Evolutionary conservation across 2,797 vertebrate genomes (phyloP).

Genomic region (Glossophaga mutica): DNA sequence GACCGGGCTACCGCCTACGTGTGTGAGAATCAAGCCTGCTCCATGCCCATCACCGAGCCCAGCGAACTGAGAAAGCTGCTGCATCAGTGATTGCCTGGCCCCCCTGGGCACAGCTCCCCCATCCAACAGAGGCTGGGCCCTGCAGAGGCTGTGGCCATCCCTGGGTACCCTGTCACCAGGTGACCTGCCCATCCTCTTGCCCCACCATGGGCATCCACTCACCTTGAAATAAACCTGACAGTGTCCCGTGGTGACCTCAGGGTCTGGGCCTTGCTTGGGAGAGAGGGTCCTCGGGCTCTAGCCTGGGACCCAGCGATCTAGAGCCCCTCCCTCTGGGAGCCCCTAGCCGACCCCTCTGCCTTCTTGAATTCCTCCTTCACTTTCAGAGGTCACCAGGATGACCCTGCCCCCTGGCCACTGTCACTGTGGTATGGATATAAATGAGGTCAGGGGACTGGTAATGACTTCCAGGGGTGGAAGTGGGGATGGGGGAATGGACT

Average conservation of each 20-base stretch:
- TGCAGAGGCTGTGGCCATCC: neutral
- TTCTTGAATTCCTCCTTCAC: neutral
- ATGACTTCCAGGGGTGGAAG: too few species aligned
- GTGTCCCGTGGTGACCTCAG: neutral
- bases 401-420: neutral
- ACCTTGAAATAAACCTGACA: slow-evolving; percentile 69
- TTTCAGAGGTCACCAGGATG: neutral
- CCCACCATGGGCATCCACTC: neutral
- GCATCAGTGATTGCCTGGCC: slow-evolving; percentile 75
- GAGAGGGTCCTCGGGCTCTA: neutral
- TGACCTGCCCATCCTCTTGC: neutral
- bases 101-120: neutral
- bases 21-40: slow-evolving; percentile 91
- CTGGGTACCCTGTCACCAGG: neutral
- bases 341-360: neutral
- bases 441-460: neutral
- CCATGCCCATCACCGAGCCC: slow-evolving; percentile 89
- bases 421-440: neutral
- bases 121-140: neutral
- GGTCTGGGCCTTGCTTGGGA: neutral
- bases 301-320: neutral
- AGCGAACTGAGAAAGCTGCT: slow-evolving; percentile 88
- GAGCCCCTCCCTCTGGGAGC: neutral
- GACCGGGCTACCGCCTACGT: slow-evolving; percentile 88
- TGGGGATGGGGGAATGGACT: neutral